phyloP scores from a whole-genome alignment of 2,797 vertebrate genomes.

The Pseudochirops cupreus region DNA sequence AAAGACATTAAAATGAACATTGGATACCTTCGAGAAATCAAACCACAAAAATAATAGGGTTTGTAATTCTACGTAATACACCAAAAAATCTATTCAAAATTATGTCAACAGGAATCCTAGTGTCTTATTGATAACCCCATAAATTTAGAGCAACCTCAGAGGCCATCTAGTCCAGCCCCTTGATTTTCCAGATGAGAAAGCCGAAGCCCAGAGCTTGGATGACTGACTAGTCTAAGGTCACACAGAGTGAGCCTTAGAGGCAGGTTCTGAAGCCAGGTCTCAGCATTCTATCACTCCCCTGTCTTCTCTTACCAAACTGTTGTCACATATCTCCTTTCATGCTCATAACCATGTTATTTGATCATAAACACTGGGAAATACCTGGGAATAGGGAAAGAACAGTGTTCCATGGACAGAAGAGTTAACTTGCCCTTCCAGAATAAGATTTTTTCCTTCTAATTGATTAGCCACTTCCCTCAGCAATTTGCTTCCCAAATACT shows the following conservation, averaged over 20 bases:
- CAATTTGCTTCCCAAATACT: conserved; percentile 51
- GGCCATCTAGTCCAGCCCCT: not conserved
- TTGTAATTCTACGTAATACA: conserved; percentile 50
- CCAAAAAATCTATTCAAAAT: not conserved
- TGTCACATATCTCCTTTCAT: not conserved
- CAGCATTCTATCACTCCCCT: accelerated
- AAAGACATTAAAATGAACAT: conserved; percentile 41
- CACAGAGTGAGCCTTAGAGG: not conserved
- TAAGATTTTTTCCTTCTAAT: conserved; percentile 42
- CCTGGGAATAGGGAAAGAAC: not conserved
- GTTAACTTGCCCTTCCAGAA: conserved; percentile 51
- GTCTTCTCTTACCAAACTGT: not conserved
- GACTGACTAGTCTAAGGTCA: not conserved
- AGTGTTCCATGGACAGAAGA: conserved; percentile 14
- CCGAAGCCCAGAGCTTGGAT: no score
- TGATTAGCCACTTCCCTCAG: no score
- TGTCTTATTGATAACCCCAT: not conserved
- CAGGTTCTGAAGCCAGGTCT: not conserved
- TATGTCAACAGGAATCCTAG: conserved; percentile 23
- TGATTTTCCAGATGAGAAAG: not conserved
- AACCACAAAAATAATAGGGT: conserved; percentile 21
- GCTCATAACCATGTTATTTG: not conserved
- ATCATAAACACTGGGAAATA: not conserved
- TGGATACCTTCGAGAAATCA: conserved; percentile 45
- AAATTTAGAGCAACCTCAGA: not conserved